A percentile compares a stretch with the other conserved stretches of the same genome.
phyloP scores from a whole-genome alignment of 1,140 invertebrate species.

The Muscidifurax raptorellus region DNA sequence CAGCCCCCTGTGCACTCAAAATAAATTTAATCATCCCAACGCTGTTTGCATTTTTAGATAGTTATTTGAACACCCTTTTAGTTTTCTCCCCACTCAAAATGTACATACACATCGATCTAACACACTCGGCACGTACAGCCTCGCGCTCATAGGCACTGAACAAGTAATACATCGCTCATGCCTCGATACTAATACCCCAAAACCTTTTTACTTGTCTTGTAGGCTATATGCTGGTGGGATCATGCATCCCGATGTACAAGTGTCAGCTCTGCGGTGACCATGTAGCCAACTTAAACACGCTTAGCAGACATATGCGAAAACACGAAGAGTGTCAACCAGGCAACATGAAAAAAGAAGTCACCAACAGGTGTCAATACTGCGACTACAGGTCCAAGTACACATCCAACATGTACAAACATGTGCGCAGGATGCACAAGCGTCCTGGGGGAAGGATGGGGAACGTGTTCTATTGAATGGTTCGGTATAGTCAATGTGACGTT shows the following conservation, averaged over 20 bases:
- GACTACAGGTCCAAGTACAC: slow-evolving; percentile 68
- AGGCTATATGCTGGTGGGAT: not conserved
- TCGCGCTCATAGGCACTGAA: not conserved
- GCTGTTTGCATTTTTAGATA: no score
- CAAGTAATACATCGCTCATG: not conserved
- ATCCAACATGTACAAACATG: slow-evolving; percentile 66
- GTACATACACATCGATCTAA: not conserved
- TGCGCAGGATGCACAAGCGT: slow-evolving; percentile 44
- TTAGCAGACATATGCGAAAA: not conserved
- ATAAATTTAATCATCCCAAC: no score
- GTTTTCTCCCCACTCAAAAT: not conserved
- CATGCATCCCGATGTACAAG: not conserved
- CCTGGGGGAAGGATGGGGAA: not conserved
- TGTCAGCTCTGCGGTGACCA: not conserved
- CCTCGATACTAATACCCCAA: not conserved
- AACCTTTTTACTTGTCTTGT: not conserved
- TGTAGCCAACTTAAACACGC: not conserved
- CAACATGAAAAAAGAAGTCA: slow-evolving; percentile 60
- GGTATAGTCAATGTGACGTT: not conserved
- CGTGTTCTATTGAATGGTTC: not conserved
- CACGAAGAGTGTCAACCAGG: not conserved
- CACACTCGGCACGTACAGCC: not conserved
- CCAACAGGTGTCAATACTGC: slow-evolving; percentile 76
- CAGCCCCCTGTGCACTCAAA: not conserved
- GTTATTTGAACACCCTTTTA: not conserved